phyloP scores from a whole-genome alignment of 1,140 invertebrate species.

The Zophobas morio region DNA sequence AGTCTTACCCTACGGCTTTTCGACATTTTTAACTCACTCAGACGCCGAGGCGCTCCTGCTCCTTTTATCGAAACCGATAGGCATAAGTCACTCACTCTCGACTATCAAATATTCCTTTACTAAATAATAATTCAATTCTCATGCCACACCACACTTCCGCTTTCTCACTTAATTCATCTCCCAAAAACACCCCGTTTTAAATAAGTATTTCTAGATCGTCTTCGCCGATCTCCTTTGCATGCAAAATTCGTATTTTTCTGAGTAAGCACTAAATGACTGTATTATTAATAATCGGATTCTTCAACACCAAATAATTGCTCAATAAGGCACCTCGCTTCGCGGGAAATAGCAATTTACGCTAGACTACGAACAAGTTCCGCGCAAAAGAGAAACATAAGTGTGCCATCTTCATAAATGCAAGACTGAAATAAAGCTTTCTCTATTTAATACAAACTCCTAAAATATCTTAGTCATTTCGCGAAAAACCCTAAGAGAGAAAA shows the following conservation, averaged over 20 bases:
- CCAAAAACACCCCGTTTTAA: constrained; percentile 28
- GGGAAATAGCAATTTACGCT: too few relatives aligned
- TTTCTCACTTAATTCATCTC: constrained; percentile 22
- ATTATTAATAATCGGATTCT: constrained; percentile 10
- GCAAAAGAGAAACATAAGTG: too few relatives aligned
- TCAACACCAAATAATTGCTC: neutral
- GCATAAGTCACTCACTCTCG: constrained; percentile 12
- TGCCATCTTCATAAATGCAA: too few relatives aligned
- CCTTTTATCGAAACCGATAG: constrained; percentile 28
- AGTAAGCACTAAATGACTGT: constrained; percentile 26
- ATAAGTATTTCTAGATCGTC: constrained; percentile 30
- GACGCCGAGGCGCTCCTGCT: constrained; percentile 7
- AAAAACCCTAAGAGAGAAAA: too few relatives aligned
- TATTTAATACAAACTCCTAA: too few relatives aligned
- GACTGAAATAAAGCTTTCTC: too few relatives aligned
- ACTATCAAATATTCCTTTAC: constrained; percentile 29
- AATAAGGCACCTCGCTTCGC: neutral
- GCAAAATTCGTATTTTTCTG: constrained; percentile 14
- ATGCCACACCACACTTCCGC: constrained; percentile 28
- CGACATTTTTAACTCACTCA: constrained; percentile 39
- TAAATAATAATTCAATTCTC: constrained; percentile 38
- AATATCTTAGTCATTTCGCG: too few relatives aligned
- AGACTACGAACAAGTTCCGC: too few relatives aligned
- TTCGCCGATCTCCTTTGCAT: neutral
- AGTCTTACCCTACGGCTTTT: constrained; percentile 38